Percentiles rank a stretch among this genome's conserved stretches.
These are phyloP conservation scores for Spisula solida DNA, from an alignment of 2,888 invertebrate species.

Conservation along the genomic window DNA sequence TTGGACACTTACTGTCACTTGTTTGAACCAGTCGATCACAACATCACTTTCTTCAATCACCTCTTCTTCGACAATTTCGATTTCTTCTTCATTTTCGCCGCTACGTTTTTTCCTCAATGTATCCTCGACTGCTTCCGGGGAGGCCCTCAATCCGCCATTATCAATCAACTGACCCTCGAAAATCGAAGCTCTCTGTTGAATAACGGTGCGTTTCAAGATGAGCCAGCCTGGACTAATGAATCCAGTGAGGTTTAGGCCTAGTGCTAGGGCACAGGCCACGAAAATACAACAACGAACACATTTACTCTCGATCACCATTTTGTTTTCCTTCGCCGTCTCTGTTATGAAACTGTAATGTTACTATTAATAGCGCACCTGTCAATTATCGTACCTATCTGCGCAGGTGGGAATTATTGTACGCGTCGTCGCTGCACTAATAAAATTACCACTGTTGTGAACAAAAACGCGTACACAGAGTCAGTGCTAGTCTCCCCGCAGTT, in stretches of 20 bases:
- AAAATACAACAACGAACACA: conserved; percentile 41
- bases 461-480: neutral
- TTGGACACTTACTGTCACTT: conserved; percentile 35
- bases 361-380: neutral
- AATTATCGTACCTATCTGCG: neutral
- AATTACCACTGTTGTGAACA: neutral
- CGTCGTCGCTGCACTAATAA: neutral
- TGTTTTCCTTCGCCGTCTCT: conserved; percentile 18
- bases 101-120: conserved; percentile 33
- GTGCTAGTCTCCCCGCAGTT: neutral
- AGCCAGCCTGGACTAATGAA: conserved; percentile 61
- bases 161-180: conserved; percentile 9
- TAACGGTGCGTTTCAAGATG: conserved; percentile 46
- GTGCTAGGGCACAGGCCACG: conserved; percentile 40
- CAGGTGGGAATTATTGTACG: neutral
- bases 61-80: conserved; percentile 30
- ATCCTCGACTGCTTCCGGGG: neutral
- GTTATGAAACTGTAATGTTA: neutral
- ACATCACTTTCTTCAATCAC: conserved; percentile 36
- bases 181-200: conserved; percentile 24
- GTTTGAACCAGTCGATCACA: conserved; percentile 37
- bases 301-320: conserved; percentile 45
- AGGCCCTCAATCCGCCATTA: neutral
- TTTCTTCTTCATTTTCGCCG: conserved; percentile 29
- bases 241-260: conserved; percentile 53